A percentile compares a stretch with the other conserved stretches of the same genome.
Evolutionary conservation across 2,797 vertebrate genomes (phyloP).

Genomic region (Cuniculus paca): DNA sequence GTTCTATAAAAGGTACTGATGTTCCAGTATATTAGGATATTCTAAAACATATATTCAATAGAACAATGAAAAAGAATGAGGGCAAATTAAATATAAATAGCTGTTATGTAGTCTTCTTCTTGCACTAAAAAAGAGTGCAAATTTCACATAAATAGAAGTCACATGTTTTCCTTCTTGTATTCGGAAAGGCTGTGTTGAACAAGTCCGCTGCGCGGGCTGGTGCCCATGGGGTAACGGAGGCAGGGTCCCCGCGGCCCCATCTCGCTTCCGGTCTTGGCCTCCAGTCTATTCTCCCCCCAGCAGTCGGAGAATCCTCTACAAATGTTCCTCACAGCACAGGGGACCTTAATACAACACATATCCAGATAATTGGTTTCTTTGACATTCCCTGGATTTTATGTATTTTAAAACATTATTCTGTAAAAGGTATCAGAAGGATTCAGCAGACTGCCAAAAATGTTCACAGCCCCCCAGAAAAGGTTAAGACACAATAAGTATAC

Average conservation of each 20-base stretch:
- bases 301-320: background rate
- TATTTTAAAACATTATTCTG: constrained; percentile 50
- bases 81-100: constrained; percentile 63
- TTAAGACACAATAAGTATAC: constrained; percentile 25
- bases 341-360: background rate
- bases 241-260: background rate
- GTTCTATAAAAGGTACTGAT: constrained; percentile 30
- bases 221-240: background rate
- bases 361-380: constrained; percentile 58
- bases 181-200: background rate
- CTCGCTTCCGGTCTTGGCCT: background rate
- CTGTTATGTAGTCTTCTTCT: constrained; percentile 6
- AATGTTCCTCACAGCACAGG: constrained; percentile 39
- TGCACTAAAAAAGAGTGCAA: background rate
- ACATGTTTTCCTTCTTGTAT: background rate
- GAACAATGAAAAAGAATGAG: constrained; percentile 56
- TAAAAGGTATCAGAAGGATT: background rate
- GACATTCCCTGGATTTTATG: constrained; percentile 52
- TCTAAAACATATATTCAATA: constrained; percentile 45
- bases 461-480: background rate
- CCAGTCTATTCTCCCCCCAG: background rate
- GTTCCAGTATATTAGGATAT: constrained; percentile 12
- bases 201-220: background rate
- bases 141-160: constrained; percentile 52
- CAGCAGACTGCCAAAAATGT: background rate